A percentile compares a stretch with the other conserved stretches of the same genome.
Conservation (phyloP, 2,797 vertebrate genomes). For the Crenichthys baileyi region DNA sequence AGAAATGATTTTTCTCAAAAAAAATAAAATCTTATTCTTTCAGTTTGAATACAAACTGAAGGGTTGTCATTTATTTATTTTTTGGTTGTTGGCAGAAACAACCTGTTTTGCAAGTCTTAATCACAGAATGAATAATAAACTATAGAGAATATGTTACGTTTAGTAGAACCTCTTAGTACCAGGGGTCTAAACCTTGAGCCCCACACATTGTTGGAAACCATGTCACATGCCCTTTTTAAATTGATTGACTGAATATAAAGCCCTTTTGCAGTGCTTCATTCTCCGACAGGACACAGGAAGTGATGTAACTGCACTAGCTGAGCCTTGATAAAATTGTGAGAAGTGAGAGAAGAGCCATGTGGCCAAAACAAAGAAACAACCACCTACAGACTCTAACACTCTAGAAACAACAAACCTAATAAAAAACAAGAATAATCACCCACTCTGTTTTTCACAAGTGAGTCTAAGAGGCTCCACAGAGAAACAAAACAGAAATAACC, state of each 20-base stretch:
- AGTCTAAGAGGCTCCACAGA: background rate
- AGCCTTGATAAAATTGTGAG: slow-evolving; percentile 14
- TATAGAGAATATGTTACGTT: background rate
- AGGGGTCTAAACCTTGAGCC: background rate
- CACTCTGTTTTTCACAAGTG: slow-evolving; percentile 9
- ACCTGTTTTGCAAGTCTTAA: background rate
- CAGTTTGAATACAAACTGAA: background rate
- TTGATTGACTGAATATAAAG: background rate
- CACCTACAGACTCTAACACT: slow-evolving; percentile 39
- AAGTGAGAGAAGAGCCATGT: slow-evolving; percentile 11
- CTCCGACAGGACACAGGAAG: slow-evolving; percentile 38
- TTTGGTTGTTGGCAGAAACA: background rate
- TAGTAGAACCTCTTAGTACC: background rate
- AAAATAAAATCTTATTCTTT: background rate
- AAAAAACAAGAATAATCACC: slow-evolving; percentile 26
- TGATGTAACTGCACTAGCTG: slow-evolving; percentile 26
- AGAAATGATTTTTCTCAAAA: background rate
- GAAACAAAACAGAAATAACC: no score
- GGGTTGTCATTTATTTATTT: background rate
- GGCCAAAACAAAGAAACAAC: slow-evolving; percentile 36
- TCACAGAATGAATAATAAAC: background rate
- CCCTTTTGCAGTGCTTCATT: background rate
- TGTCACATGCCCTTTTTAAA: background rate
- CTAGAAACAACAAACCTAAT: slow-evolving; percentile 23
- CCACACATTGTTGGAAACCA: background rate